Percentiles rank a stretch among this genome's conserved stretches.
phyloP scores from a whole-genome alignment of 2,888 invertebrate genomes.

The Anarsia innoxiella region DNA sequence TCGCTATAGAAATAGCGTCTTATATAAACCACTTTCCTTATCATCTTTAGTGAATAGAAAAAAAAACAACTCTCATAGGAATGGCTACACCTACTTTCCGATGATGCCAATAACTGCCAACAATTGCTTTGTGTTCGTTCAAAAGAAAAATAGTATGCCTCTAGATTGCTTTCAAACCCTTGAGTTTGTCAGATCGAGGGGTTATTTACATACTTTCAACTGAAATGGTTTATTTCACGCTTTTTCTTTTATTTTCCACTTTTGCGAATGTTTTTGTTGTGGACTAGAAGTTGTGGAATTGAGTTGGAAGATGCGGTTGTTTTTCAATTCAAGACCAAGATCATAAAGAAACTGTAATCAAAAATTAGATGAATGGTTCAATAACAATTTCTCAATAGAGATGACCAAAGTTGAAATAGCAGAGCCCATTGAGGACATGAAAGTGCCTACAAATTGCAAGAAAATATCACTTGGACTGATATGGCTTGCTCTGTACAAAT shows the following conservation, averaged over 20 bases:
- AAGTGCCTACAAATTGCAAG: too few species aligned
- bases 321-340: too few species aligned
- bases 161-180: conserved; percentile 59
- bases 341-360: too few species aligned
- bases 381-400: too few species aligned
- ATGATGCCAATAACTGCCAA: conserved; percentile 51
- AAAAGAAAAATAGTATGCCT: conserved; percentile 49
- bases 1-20: not conserved
- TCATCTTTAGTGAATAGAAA: conserved; percentile 30
- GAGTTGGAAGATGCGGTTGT: too few species aligned
- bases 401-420: too few species aligned
- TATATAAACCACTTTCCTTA: conserved; percentile 14
- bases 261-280: too few species aligned
- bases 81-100: conserved; percentile 40
- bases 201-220: conserved; percentile 54
- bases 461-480: conserved; percentile 13
- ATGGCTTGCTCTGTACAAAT: conserved; percentile 24
- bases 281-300: too few species aligned
- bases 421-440: too few species aligned
- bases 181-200: conserved; percentile 48
- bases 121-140: conserved; percentile 58
- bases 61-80: conserved; percentile 30
- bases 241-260: too few species aligned
- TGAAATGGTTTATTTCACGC: conserved; percentile 34
- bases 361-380: too few species aligned